A percentile compares a stretch with the other conserved stretches of the same genome.
phyloP scores from a whole-genome alignment of 2,888 invertebrate species.

The Yponomeuta cagnagella region DNA sequence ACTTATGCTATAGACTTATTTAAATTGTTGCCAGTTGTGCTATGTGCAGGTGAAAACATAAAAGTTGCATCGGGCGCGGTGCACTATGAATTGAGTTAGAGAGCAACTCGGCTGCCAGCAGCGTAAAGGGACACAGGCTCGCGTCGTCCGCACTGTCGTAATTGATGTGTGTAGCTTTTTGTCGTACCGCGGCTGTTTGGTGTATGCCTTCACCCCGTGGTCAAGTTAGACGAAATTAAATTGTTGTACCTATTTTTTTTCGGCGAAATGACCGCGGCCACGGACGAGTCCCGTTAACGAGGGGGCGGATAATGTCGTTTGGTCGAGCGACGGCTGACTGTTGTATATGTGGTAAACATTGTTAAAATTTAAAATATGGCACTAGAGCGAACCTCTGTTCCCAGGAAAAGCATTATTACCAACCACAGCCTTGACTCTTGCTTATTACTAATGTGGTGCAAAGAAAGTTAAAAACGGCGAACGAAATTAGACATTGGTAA shows the following conservation, averaged over 20 bases:
- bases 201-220: constrained; percentile 51
- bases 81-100: constrained; percentile 66
- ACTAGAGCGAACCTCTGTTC: constrained; percentile 22
- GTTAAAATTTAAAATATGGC: constrained; percentile 33
- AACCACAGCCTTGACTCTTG: constrained; percentile 7
- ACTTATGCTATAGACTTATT: constrained; percentile 17
- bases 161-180: constrained; percentile 71
- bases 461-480: not conserved
- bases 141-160: constrained; percentile 40
- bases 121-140: constrained; percentile 42
- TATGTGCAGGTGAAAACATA: constrained; percentile 37
- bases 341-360: constrained; percentile 32
- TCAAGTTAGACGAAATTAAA: constrained; percentile 71
- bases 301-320: constrained; percentile 52
- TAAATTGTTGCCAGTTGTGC: constrained; percentile 24
- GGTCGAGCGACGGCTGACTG: constrained; percentile 29
- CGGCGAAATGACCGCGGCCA: constrained; percentile 50
- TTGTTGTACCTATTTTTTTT: constrained; percentile 57
- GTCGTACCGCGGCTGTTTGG: constrained; percentile 47
- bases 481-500: constrained; percentile 10
- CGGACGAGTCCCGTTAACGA: constrained; percentile 49
- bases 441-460: not conserved
- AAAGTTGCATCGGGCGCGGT: constrained; percentile 44
- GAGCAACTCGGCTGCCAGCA: constrained; percentile 39
- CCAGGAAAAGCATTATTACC: constrained; percentile 16